phyloP scores from a whole-genome alignment of 1,140 invertebrate genomes.

The Drosophila ficusphila region DNA sequence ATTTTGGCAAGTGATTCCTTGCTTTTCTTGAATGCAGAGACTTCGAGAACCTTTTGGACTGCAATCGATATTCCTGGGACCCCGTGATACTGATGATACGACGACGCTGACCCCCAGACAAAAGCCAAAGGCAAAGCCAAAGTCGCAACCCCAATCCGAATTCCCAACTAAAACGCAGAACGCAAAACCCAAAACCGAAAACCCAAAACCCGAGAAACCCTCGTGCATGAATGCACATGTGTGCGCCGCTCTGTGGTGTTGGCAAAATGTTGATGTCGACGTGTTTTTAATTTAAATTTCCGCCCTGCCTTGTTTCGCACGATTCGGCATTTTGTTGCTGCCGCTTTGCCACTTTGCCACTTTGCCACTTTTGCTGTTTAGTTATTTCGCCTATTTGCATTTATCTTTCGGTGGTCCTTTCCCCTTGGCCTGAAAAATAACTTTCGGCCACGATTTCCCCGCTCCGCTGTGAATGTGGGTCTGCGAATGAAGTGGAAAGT shows the following conservation, averaged over 20 bases:
- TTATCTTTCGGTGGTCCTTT: slow-evolving; percentile 33
- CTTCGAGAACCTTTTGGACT: slow-evolving; percentile 3
- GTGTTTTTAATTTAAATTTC: slow-evolving; percentile 80
- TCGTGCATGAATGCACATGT: slow-evolving; percentile 7
- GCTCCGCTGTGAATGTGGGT: not conserved
- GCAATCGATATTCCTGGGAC: slow-evolving; percentile 12
- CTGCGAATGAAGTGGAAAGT: slow-evolving; percentile 28
- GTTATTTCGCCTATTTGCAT: slow-evolving; percentile 70
- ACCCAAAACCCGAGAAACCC: slow-evolving; percentile 13
- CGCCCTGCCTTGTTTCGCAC: slow-evolving; percentile 46
- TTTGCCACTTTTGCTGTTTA: slow-evolving; percentile 49
- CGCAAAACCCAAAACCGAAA: slow-evolving; percentile 10
- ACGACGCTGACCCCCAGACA: slow-evolving; percentile 3
- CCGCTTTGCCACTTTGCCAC: not conserved
- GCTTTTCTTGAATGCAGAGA: too few species aligned
- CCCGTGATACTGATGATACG: slow-evolving; percentile 1
- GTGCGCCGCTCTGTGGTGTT: slow-evolving; percentile 41
- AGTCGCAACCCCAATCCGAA: slow-evolving; percentile 18
- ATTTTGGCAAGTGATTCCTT: not conserved
- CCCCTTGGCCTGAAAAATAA: slow-evolving; percentile 18
- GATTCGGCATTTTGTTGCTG: slow-evolving; percentile 56
- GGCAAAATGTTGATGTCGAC: slow-evolving; percentile 66
- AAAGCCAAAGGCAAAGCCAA: slow-evolving; percentile 2
- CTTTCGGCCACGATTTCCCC: slow-evolving; percentile 33
- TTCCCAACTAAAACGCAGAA: slow-evolving; percentile 44